Evolutionary conservation across 2,797 vertebrate species (phyloP).

Genomic region (Cryptoprocta ferox): DNA sequence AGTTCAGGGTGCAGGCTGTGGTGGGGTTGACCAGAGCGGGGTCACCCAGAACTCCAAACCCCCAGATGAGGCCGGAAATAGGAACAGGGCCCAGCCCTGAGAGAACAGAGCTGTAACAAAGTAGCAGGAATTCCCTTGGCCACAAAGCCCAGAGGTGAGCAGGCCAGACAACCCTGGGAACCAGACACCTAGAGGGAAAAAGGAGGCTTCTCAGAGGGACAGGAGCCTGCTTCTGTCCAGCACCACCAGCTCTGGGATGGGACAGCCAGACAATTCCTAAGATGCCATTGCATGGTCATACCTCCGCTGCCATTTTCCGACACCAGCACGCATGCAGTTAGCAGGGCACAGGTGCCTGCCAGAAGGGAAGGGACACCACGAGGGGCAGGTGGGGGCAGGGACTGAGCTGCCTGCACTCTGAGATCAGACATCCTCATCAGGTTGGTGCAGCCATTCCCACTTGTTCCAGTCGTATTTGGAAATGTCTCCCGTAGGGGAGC

Average conservation of each 20-base stretch:
- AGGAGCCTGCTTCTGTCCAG: neutral
- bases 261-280: no score
- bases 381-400: neutral
- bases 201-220: neutral
- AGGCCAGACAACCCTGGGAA: neutral
- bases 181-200: neutral
- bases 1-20: neutral
- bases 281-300: no score
- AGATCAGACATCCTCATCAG: no score
- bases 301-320: rapidly evolving
- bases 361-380: neutral
- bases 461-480: neutral
- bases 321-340: rapidly evolving
- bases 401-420: no score
- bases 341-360: neutral
- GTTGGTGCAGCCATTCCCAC: neutral
- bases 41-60: neutral
- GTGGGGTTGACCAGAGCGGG: neutral
- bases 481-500: neutral
- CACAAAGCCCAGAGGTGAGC: rapidly evolving
- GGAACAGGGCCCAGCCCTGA: neutral
- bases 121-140: neutral
- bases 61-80: neutral
- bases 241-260: neutral
- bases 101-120: neutral